Evolutionary conservation across 2,797 vertebrate species (phyloP), one percentile per base, ranked within the genome.

Genomic region (Peromyscus eremicus): DNA sequence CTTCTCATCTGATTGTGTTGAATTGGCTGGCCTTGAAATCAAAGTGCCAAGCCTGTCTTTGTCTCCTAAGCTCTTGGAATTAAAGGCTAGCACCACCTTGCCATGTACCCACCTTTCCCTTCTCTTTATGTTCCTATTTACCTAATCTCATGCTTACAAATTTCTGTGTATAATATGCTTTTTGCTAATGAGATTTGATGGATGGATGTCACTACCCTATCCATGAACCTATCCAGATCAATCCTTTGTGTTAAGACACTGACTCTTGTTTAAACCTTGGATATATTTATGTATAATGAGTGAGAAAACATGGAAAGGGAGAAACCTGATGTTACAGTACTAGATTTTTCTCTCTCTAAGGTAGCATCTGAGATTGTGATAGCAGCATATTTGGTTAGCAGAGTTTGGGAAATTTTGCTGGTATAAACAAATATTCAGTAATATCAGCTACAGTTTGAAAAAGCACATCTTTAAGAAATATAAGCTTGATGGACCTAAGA

Each of bases 401-500:
- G 82, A 37, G 10, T 88, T 96, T 91, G 62, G 29, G 75, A 91
- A 92, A 95, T 89, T 84, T 19, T 71, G 60, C 87, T 92, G 85
- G 57, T 84, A 88, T 92, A 49, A 95, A 86, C 60, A 92, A 14
- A 8, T 94, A 75, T 73, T 94, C 76, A 92, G 66, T 95, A 76
- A 97, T 92, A 85, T 95, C 92, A 97, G 49, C 16, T 11, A 71
- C 52, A 97, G 57, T 93, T 94, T 92, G 86, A 62, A 77, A 79
- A 82, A 92, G 32, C 43, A 68, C 57, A 89, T 91, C 85, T 83
- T 97, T 95, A 97, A 94, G 68, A 97, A 88, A 83, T 85, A 94
- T 80, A 95, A 95, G 37, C 75, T 94, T 68, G 29, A 68, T 34
- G 32, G 29, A 34, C 5, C 32, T 68, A 68, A 68, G 66, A 68